Percentiles rank a stretch among this genome's conserved stretches.
Evolutionary conservation across 2,113 vertebrate species (phyloP).

Genomic region (Mixornis gularis): DNA sequence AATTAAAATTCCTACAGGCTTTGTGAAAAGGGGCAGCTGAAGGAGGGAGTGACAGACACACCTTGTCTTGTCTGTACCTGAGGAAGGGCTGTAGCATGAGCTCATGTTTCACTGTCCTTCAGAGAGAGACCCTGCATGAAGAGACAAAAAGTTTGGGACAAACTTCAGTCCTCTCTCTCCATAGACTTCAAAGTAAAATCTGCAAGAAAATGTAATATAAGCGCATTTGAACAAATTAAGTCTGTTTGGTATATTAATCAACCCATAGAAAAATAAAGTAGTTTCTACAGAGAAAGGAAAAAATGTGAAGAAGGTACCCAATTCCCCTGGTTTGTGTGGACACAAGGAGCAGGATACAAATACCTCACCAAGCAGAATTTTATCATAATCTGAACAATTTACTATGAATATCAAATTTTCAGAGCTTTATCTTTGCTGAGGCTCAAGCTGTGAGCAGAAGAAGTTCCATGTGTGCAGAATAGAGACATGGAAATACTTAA

Average conservation of each 20-base stretch:
- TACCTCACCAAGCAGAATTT: neutral
- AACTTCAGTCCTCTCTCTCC: neutral
- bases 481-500: neutral
- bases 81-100: neutral
- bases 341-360: neutral
- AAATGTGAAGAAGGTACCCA: neutral
- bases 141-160: neutral
- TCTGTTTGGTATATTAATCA: neutral
- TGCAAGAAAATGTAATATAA: neutral
- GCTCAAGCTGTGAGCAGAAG: neutral
- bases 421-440: neutral
- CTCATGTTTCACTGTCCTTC: neutral
- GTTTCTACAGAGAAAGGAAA: neutral
- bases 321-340: neutral
- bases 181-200: neutral
- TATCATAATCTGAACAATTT: neutral
- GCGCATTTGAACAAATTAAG: neutral
- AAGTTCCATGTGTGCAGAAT: neutral
- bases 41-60: neutral
- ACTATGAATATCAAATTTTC: neutral
- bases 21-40: neutral
- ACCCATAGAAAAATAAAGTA: neutral
- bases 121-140: neutral
- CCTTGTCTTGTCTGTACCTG: neutral
- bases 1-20: neutral